These are phyloP conservation scores for Phrynosoma blainvillii DNA, from an alignment of 2,113 vertebrate species.

Conservation along the genomic window DNA sequence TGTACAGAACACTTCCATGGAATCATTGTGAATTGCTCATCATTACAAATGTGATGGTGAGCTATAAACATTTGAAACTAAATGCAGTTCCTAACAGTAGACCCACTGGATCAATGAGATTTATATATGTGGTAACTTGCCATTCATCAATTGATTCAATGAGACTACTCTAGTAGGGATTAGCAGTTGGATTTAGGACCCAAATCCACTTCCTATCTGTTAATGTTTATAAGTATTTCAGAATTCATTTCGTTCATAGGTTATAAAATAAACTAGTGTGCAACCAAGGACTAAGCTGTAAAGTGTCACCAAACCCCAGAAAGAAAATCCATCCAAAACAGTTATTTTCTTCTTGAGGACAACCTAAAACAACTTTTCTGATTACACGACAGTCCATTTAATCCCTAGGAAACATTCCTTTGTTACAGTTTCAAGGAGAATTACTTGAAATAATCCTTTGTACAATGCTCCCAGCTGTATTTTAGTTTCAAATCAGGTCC, in stretches of 20 bases:
- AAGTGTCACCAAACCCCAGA: slow-evolving; percentile 79
- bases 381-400: slow-evolving; percentile 88
- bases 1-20: neutral
- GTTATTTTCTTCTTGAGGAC: slow-evolving; percentile 79
- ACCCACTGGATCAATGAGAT: too few species aligned
- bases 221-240: slow-evolving; percentile 63
- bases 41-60: neutral
- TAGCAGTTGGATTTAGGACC: neutral
- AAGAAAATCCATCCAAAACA: slow-evolving; percentile 81
- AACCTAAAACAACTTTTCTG: slow-evolving; percentile 85
- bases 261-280: slow-evolving; percentile 78
- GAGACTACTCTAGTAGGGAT: too few species aligned
- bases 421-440: slow-evolving; percentile 86
- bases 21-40: neutral
- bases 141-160: too few species aligned
- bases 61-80: neutral
- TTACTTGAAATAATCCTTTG: slow-evolving; percentile 89
- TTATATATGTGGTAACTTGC: too few species aligned
- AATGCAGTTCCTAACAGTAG: too few species aligned
- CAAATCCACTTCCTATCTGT: neutral
- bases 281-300: slow-evolving; percentile 81
- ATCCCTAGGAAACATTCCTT: slow-evolving; percentile 86
- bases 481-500: slow-evolving; percentile 83
- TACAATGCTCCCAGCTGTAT: slow-evolving; percentile 80
- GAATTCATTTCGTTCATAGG: slow-evolving; percentile 77